Base-by-base conservation (phyloP, 2,888 invertebrate genomes). In the Standfussiana lucernea region DNA sequence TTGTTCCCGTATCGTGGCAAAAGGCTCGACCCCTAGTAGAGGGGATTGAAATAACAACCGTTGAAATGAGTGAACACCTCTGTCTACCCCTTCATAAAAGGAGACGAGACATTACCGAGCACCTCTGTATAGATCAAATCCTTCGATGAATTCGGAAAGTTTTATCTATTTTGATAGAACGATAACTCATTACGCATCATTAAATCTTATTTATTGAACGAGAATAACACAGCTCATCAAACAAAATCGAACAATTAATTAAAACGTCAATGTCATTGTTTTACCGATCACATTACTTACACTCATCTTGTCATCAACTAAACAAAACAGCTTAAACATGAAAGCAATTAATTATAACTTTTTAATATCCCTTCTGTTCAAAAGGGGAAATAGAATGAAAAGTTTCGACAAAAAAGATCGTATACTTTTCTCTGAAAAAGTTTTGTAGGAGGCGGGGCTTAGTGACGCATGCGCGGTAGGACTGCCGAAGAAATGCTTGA, bases 401-500 rank as follows among this genome's bases (percentile, higher is more conserved):
- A 92, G 92, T 90, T 92, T 85, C 45, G 65, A 81, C 77, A 77
- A 88, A 90, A 87, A 85, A 86, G 86, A 86, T 81, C 79, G 77
- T 77, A 81, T 86, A 88, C 84, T 88, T 91, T 82, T 70, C 66
- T 75, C 76, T 81, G 88, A 90, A 93, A 95, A 96, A 96, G 93
- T 95, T 96, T 95, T 91, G 40, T n/a, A 56, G 82, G 81, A 89
- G 96, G 96, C 90, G 96, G 96, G 85, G 94, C 79, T 82, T 90
- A 56, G 37, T 28, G 73, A 90, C 95, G 95, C 96, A 93, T 91
- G 96, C 96, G 96, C 82, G 15, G 56, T 90, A 13, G 18, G 3
- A 2, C 8, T 87, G 93, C 95, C 80, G 95, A 96, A 96, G 96
- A 96, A 86, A 88, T 96, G 95, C 93, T 95, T 93, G 90, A 84